Evolutionary conservation across 2,888 invertebrate species (phyloP).

Genomic region (Hemaris fuciformis): DNA sequence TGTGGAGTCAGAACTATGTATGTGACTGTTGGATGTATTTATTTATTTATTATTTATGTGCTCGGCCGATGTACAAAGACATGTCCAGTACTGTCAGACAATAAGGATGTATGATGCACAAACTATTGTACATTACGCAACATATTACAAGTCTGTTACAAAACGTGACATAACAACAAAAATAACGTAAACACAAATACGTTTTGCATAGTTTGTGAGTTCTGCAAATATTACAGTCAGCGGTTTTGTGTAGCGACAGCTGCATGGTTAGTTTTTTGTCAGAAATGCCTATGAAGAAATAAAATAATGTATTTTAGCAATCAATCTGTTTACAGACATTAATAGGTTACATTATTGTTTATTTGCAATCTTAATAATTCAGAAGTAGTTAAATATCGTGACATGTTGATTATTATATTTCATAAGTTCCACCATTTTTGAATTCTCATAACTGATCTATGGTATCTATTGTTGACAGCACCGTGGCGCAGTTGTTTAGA

Average conservation of each 20-base stretch:
- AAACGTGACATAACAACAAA: slow-evolving; percentile 30
- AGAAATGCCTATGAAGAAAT: not conserved
- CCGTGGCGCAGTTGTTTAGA: too few species aligned
- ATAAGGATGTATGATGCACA: not conserved
- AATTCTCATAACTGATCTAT: too few species aligned
- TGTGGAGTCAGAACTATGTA: too few species aligned
- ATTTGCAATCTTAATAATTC: too few species aligned
- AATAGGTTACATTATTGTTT: too few species aligned
- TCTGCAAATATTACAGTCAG: slow-evolving; percentile 22
- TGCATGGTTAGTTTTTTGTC: not conserved
- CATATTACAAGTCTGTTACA: not conserved
- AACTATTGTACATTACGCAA: not conserved
- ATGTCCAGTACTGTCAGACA: not conserved
- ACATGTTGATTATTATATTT: too few species aligned
- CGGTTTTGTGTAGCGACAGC: slow-evolving; percentile 32
- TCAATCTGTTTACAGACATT: too few species aligned
- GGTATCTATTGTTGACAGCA: too few species aligned
- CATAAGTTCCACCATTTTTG: too few species aligned
- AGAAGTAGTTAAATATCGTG: too few species aligned
- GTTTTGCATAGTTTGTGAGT: not conserved
- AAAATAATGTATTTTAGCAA: not conserved
- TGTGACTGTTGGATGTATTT: too few species aligned
- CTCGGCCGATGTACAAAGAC: not conserved
- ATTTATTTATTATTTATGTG: too few species aligned
- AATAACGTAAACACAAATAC: slow-evolving; percentile 3